phyloP scores from a whole-genome alignment of 1,140 invertebrate genomes.

The Drosophila quadrilineata region DNA sequence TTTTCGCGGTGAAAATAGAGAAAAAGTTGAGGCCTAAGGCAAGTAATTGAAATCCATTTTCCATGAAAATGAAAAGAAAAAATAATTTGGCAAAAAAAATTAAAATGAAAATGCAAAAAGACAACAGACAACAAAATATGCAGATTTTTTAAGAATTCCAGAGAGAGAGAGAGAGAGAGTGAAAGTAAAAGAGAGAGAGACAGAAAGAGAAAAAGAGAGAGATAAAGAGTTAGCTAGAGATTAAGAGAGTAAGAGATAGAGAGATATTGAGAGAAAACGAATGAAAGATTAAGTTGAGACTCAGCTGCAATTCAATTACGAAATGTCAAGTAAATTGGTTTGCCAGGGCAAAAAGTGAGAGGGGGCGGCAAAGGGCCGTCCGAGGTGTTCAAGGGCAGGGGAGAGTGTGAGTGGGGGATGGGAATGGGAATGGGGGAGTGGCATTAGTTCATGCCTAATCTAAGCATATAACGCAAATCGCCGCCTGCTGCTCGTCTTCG shows the following conservation, averaged over 20 bases:
- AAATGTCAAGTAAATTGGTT: neutral
- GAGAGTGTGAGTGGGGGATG: neutral
- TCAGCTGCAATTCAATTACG: constrained; percentile 32
- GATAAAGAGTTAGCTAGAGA: too few relatives aligned
- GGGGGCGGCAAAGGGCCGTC: neutral
- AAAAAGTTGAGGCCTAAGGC: too few relatives aligned
- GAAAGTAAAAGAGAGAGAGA: neutral
- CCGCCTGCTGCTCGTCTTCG: constrained; percentile 43
- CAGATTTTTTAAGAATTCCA: neutral
- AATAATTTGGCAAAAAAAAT: too few relatives aligned
- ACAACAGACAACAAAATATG: too few relatives aligned
- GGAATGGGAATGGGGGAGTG: neutral
- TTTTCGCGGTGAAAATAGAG: too few relatives aligned
- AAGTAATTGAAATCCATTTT: too few relatives aligned
- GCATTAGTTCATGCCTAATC: constrained; percentile 47
- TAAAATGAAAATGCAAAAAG: neutral
- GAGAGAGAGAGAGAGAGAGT: neutral
- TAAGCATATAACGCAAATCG: constrained; percentile 74
- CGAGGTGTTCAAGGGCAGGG: neutral
- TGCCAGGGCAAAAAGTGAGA: neutral
- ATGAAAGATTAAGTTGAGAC: constrained; percentile 7
- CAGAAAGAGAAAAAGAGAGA: neutral
- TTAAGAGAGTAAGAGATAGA: too few relatives aligned
- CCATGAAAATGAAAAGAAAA: too few relatives aligned
- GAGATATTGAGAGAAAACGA: neutral